These are phyloP conservation scores for Euproctis similis DNA, from an alignment of 2,888 invertebrate genomes.

Conservation along the genomic window DNA sequence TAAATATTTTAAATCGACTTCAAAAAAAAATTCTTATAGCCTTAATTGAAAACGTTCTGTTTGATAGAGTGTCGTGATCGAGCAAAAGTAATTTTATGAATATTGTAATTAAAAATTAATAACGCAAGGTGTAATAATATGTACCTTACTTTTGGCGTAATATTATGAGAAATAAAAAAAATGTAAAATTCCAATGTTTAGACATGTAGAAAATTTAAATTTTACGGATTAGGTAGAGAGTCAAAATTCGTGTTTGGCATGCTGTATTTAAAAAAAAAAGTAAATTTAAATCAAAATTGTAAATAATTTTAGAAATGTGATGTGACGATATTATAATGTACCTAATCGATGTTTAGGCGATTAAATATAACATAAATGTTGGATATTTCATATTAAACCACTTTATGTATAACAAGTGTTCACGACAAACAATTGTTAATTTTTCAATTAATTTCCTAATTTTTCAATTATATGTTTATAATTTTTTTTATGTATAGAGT, in stretches of 20 bases:
- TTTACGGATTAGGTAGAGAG: constrained; percentile 53
- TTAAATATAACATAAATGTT: constrained; percentile 30
- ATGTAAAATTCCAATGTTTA: constrained; percentile 62
- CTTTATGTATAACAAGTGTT: constrained; percentile 29
- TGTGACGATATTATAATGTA: constrained; percentile 58
- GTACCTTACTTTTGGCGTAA: constrained; percentile 56
- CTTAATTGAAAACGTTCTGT: too few relatives aligned
- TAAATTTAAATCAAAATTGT: constrained; percentile 41
- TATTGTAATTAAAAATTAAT: constrained; percentile 34
- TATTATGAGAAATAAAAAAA: too few relatives aligned
- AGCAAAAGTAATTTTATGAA: constrained; percentile 20
- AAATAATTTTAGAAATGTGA: constrained; percentile 66
- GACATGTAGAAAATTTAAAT: constrained; percentile 45
- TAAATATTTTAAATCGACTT: constrained; percentile 32
- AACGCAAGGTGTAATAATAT: constrained; percentile 44
- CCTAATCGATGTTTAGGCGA: constrained; percentile 61
- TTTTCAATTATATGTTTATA: constrained; percentile 9
- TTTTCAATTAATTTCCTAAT: constrained; percentile 24
- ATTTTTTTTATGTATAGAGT: constrained; percentile 27
- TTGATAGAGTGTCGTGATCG: constrained; percentile 27
- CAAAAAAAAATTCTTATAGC: too few relatives aligned
- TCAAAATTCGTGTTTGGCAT: constrained; percentile 70
- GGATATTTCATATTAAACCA: constrained; percentile 23
- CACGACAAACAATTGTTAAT: constrained; percentile 38
- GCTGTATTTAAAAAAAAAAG: constrained; percentile 43